Percentiles rank a stretch among this genome's conserved stretches.
Conservation (phyloP, 2,113 vertebrate genomes). For the Casuarius casuarius region DNA sequence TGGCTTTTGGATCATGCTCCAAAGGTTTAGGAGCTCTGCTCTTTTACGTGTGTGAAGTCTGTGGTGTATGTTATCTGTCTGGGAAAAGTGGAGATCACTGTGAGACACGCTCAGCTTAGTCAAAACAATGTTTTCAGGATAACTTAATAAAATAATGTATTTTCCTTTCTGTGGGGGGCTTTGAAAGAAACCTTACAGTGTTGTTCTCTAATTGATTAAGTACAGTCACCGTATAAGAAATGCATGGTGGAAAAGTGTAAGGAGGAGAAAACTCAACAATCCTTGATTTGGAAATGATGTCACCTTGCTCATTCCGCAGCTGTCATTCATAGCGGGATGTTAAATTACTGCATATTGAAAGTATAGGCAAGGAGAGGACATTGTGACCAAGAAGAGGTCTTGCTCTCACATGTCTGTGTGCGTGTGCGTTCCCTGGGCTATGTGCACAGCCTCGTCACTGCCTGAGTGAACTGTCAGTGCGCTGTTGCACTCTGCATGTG, state of each 20-base stretch:
- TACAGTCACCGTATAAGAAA: background rate
- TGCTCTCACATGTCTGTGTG: background rate
- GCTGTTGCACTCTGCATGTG: background rate
- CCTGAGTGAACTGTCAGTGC: background rate
- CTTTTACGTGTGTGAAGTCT: background rate
- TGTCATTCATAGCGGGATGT: background rate
- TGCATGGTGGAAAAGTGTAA: background rate
- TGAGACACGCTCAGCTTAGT: slow-evolving; percentile 16
- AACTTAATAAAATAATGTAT: slow-evolving; percentile 43
- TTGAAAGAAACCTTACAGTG: slow-evolving; percentile 22
- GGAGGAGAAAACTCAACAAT: slow-evolving; percentile 17
- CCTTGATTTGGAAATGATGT: slow-evolving; percentile 11
- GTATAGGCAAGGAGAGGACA: background rate
- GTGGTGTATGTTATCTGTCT: background rate
- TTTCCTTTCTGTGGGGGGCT: slow-evolving; percentile 22
- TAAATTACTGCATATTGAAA: background rate
- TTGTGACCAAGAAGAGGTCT: background rate
- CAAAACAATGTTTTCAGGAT: slow-evolving; percentile 53
- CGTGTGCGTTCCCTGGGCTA: background rate
- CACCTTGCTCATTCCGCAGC: background rate
- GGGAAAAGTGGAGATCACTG: slow-evolving; percentile 51
- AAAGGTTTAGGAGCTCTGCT: background rate
- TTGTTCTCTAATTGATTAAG: slow-evolving; percentile 17
- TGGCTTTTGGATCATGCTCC: background rate
- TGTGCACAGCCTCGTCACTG: background rate